phyloP scores from a whole-genome alignment of 1,140 invertebrate species.

The Drosophila pachea region DNA sequence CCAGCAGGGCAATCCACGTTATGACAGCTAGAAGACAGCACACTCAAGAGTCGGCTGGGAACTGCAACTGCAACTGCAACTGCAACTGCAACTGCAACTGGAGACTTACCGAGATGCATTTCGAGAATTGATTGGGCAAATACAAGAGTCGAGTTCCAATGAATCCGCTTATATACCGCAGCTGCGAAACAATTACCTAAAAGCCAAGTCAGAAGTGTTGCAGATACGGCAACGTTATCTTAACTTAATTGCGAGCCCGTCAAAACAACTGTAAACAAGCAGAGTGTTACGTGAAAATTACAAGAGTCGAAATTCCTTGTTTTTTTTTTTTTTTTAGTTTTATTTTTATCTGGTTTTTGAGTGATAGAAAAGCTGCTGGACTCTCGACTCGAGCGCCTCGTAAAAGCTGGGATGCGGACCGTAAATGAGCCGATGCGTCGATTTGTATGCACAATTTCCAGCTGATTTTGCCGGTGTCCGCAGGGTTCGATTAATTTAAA shows the following conservation, averaged over 20 bases:
- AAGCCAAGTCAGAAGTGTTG: background rate
- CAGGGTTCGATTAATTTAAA: slow-evolving; percentile 64
- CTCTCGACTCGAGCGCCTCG: background rate
- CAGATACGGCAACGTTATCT: background rate
- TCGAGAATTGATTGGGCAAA: background rate
- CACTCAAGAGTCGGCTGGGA: background rate
- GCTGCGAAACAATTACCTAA: slow-evolving; percentile 13
- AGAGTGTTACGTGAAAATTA: background rate
- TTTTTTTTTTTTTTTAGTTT: background rate
- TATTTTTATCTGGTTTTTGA: background rate
- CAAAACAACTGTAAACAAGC: background rate
- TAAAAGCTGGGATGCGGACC: background rate
- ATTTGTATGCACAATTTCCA: background rate
- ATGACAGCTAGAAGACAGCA: slow-evolving; percentile 3
- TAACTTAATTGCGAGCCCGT: slow-evolving; percentile 9
- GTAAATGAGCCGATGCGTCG: slow-evolving; percentile 9
- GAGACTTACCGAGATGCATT: slow-evolving; percentile 28
- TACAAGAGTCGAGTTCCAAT: background rate
- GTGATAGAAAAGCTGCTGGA: background rate
- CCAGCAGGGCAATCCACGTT: slow-evolving; percentile 20
- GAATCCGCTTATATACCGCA: slow-evolving; percentile 12
- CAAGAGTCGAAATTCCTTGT: background rate
- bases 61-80: background rate
- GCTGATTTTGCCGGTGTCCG: slow-evolving; percentile 35
- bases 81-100: background rate